These are phyloP conservation scores for Cephus pulcher DNA, from an alignment of 2,888 invertebrate genomes.

Conservation along the genomic window DNA sequence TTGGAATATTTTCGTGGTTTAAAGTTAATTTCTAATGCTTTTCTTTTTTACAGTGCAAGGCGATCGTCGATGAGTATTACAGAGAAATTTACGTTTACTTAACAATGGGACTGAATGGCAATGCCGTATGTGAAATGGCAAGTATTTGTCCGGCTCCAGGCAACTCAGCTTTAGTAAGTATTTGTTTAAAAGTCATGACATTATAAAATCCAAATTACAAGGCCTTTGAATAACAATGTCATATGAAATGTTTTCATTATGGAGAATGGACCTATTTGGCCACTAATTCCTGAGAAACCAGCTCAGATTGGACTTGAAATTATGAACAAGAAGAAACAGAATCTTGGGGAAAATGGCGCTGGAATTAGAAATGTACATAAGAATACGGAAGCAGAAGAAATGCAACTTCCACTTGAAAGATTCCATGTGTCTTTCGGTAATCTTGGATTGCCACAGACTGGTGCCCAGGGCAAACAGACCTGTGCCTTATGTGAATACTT, in stretches of 20 bases:
- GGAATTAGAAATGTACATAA: constrained; percentile 22
- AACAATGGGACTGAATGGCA: constrained; percentile 76
- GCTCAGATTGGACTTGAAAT: constrained; percentile 43
- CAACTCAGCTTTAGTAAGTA: constrained; percentile 48
- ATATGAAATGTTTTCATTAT: constrained; percentile 16
- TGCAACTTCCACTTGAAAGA: constrained; percentile 69
- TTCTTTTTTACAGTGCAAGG: constrained; percentile 70
- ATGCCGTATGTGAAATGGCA: constrained; percentile 77
- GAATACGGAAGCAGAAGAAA: constrained; percentile 52
- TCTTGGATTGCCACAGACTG: constrained; percentile 48
- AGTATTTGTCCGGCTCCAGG: constrained; percentile 73
- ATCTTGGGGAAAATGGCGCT: constrained; percentile 19
- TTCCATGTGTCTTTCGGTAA: constrained; percentile 52
- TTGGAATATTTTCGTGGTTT: background rate
- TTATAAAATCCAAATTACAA: background rate
- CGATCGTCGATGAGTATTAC: constrained; percentile 84
- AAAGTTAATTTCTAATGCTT: background rate
- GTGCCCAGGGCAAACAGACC: constrained; percentile 66
- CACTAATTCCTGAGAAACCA: constrained; percentile 69
- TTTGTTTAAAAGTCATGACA: constrained; percentile 13
- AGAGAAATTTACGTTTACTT: constrained; percentile 78
- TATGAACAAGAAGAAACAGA: constrained; percentile 34
- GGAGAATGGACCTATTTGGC: constrained; percentile 70
- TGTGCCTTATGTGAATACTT: constrained; percentile 88
- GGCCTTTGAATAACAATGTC: background rate